Conservation (phyloP, 2,888 invertebrate genomes). For the Diaprepes abbreviatus region DNA sequence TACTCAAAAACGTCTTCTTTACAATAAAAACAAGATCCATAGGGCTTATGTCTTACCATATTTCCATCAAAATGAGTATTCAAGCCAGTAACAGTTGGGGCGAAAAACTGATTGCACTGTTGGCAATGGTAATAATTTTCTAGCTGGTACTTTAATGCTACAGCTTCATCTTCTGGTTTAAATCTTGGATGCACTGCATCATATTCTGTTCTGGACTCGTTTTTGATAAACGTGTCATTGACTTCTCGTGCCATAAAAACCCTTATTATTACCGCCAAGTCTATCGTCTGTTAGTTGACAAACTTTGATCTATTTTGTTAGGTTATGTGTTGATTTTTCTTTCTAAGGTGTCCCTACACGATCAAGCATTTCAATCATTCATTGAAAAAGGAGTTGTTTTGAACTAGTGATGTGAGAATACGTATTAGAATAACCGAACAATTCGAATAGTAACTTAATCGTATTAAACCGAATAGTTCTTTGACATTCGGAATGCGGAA, state of each 20-base stretch:
- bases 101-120: conserved; percentile 61
- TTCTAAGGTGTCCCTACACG: too few species aligned
- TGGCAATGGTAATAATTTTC: conserved; percentile 61
- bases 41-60: conserved; percentile 58
- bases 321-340: too few species aligned
- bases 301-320: too few species aligned
- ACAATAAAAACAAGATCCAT: conserved; percentile 63
- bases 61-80: conserved; percentile 61
- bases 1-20: conserved; percentile 62
- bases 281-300: too few species aligned
- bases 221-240: conserved; percentile 32
- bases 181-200: conserved; percentile 65
- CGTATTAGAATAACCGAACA: too few species aligned
- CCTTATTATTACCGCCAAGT: too few species aligned
- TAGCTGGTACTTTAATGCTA: conserved; percentile 58
- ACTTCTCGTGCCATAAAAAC: conserved; percentile 25
- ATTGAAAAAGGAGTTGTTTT: too few species aligned
- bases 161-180: conserved; percentile 55
- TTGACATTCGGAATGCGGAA: too few species aligned
- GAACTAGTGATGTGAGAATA: too few species aligned
- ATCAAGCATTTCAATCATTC: too few species aligned
- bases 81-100: conserved; percentile 59
- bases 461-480: too few species aligned
- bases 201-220: conserved; percentile 55
- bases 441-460: too few species aligned